Evolutionary conservation across 2,113 vertebrate genomes (phyloP).

Genomic region (Thamnophis sirtalis): DNA sequence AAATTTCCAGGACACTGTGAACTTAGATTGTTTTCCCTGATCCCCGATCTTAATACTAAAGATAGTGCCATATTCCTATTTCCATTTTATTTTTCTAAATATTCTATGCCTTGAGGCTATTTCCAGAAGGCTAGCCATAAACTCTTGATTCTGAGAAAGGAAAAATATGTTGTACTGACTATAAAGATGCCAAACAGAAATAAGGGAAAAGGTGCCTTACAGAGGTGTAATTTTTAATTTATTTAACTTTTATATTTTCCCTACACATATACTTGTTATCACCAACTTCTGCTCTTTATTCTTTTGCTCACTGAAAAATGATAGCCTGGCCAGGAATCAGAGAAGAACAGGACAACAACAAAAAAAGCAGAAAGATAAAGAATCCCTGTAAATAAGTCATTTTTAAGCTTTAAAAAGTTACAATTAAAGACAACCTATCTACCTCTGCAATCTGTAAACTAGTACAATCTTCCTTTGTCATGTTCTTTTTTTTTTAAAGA

Average conservation of each 20-base stretch:
- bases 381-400: neutral
- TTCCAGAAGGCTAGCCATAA: neutral
- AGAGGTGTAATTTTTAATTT: neutral
- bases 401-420: neutral
- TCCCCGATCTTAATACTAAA: neutral
- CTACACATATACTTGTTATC: neutral
- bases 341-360: neutral
- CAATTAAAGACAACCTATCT: neutral
- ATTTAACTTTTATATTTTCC: neutral
- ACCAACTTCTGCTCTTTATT: neutral
- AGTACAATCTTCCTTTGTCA: neutral
- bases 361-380: neutral
- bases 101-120: neutral
- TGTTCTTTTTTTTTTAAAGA: too few relatives aligned
- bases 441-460: neutral
- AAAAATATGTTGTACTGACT: neutral
- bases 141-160: neutral
- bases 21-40: neutral
- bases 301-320: neutral
- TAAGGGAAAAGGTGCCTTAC: neutral
- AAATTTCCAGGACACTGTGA: constrained; percentile 14
- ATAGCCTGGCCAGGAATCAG: neutral
- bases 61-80: neutral
- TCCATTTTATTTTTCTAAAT: constrained; percentile 6
- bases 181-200: neutral